These are phyloP conservation scores for Nomada fucata DNA, from an alignment of 2,888 invertebrate species.

Conservation along the genomic window DNA sequence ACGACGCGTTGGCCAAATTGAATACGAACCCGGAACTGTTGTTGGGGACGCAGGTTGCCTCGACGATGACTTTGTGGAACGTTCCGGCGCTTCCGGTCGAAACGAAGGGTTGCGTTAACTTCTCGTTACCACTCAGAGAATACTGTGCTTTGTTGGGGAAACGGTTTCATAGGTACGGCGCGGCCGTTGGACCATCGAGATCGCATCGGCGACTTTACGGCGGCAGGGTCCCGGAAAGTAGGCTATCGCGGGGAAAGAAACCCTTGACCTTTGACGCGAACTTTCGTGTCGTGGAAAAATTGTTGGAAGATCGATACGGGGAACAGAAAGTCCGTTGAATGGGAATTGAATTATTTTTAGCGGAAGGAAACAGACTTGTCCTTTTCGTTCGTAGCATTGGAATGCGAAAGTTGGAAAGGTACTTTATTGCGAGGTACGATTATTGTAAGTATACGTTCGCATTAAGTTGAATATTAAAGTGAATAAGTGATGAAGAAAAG, in stretches of 20 bases:
- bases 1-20: constrained; percentile 8
- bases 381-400: too few relatives aligned
- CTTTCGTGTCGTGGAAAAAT: constrained; percentile 10
- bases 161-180: constrained; percentile 15
- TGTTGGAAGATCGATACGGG: not conserved
- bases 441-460: too few relatives aligned
- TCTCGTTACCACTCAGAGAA: constrained; percentile 19
- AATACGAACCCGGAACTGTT: not conserved
- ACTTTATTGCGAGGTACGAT: too few relatives aligned
- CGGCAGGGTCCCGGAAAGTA: constrained; percentile 19
- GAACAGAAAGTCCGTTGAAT: not conserved
- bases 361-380: not conserved
- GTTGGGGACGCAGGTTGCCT: not conserved
- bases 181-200: not conserved
- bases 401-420: too few relatives aligned
- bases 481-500: too few relatives aligned
- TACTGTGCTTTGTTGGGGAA: constrained; percentile 1
- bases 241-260: constrained; percentile 32
- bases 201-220: constrained; percentile 8
- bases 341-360: not conserved
- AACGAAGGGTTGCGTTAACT: constrained; percentile 14
- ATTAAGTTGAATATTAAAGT: too few relatives aligned
- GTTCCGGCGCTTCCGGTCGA: not conserved
- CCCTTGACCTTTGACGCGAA: constrained; percentile 35
- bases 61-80: not conserved